Evolutionary conservation across 1,140 invertebrate species (phyloP), one percentile per base, ranked within the genome.

Genomic region (Neomicropteryx cornuta): DNA sequence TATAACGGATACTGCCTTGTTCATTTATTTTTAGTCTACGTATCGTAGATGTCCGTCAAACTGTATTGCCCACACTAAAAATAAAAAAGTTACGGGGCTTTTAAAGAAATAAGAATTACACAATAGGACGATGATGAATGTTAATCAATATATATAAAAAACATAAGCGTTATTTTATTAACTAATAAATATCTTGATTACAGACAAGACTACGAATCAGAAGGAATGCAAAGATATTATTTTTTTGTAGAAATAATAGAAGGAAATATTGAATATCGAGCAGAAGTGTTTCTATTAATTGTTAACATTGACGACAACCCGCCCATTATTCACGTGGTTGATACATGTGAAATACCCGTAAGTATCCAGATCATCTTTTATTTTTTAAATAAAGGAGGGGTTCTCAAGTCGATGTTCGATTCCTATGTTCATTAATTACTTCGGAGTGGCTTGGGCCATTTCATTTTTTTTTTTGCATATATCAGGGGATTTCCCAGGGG

Each of bases 261-360:
- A 0, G 50, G 58, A 18, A 13, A 30, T 0, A 38, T 53, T 3
- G 38, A 39, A 3, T 6, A 31, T 1, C 16, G 16, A 1, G 44
- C 47, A 0, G 21, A 17, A 2, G 51, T 71, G 4, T 42, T 48
- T 3, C 47, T 72, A 1, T 46, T 47, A 8, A 60, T 72, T 10
- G 51, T 56, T 13, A 71, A 73, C 40, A 72, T 71, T 19, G 68
- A 73, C 43, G 68, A 72, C 47, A 66, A 68, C 39, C 43, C 55
- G 4, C 66, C 68, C 3, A 52, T 69, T 16, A 67, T 70, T 30
- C 53, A 61, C 11, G 38, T 58, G 1, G 41, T 62, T 3, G 48
- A 55, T 10, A 43, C 58, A n/a, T 68, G 62, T 41, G 43, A 44
- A 11, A 54, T 66, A 4, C 47, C 52, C 18, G 65, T 71, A 41